Evolutionary conservation across 2,113 vertebrate genomes (phyloP), one percentile per base, ranked within the genome.

Genomic region (Pseudorhombus dupliciocellatus): DNA sequence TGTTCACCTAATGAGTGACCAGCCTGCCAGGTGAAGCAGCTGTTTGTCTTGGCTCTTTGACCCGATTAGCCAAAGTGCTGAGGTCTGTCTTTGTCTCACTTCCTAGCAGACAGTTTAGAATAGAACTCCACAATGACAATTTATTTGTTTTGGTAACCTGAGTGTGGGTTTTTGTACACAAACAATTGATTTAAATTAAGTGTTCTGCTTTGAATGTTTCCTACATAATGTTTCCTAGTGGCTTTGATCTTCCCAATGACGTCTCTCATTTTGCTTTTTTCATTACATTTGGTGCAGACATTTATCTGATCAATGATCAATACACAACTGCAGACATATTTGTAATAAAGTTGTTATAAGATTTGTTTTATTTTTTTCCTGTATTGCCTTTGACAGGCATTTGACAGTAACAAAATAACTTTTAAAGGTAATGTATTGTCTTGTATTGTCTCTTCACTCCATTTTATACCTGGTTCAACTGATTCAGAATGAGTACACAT

Each of bases 21-120:
- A 40, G 12, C 42, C 11, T 2, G 8, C 51, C 73, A 77, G 69
- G 60, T 78, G 50, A 73, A 77, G 75, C 80, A 66, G 59, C 75
- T 76, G 74, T 42, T 83, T 66, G 54, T 76, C 54, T 54, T 66
- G 64, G 30, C 52, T 4, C 8, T 55, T 55, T 69, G 59, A 63
- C 28, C 5, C 1, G 4, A 25, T 65, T 8, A 11, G 40, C 48
- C 31, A 26, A 46, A 3, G 22, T 54, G 26, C 22, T 37, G 25
- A 59, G 24, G 48, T 40, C 44, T n/a, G 24, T 37, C 59, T 59
- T 37, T 44, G 50, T 75, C 59, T 54, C 44, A 24, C 21, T 64
- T 63, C 15, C 48, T 14, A 8, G 5, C 46, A 2, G 44, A 66
- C 10, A 5, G 22, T 61, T 71, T 11, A 55, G 65, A 59, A 18